These are phyloP conservation scores for Lemur catta DNA, from an alignment of 2,797 vertebrate species.

Conservation along the genomic window DNA sequence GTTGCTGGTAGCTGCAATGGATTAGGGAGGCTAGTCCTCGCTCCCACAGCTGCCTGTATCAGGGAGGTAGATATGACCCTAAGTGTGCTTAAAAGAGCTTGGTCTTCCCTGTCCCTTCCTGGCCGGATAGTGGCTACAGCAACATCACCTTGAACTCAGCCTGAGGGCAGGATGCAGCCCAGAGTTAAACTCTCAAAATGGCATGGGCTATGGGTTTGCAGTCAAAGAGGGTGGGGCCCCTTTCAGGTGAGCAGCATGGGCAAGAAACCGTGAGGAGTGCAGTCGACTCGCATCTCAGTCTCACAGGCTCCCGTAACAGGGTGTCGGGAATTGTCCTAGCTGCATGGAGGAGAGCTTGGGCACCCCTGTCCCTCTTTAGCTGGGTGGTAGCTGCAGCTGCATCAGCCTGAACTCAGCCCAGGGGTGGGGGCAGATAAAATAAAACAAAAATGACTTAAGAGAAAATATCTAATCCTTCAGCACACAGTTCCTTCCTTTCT, in stretches of 20 bases:
- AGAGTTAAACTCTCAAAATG: neutral
- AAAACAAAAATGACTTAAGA: slow-evolving; percentile 25
- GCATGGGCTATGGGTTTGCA: neutral
- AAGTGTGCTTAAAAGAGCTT: neutral
- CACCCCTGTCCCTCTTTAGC: neutral
- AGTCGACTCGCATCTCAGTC: neutral
- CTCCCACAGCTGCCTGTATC: neutral
- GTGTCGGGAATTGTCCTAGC: neutral
- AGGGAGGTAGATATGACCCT: no score
- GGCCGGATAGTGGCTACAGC: neutral
- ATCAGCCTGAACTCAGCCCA: neutral
- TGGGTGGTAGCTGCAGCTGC: neutral
- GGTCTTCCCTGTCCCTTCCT: neutral
- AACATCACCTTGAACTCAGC: neutral
- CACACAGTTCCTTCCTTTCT: neutral
- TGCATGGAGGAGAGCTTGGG: neutral
- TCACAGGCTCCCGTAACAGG: neutral
- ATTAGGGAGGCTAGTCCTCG: neutral
- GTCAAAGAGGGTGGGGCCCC: neutral
- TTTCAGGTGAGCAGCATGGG: neutral
- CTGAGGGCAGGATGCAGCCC: neutral
- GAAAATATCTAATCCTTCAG: slow-evolving; percentile 9
- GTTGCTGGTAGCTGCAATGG: neutral
- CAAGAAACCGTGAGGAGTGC: neutral
- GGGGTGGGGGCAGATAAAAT: neutral